phyloP scores from a whole-genome alignment of 2,113 vertebrate genomes.

The Chloropsis hardwickii region DNA sequence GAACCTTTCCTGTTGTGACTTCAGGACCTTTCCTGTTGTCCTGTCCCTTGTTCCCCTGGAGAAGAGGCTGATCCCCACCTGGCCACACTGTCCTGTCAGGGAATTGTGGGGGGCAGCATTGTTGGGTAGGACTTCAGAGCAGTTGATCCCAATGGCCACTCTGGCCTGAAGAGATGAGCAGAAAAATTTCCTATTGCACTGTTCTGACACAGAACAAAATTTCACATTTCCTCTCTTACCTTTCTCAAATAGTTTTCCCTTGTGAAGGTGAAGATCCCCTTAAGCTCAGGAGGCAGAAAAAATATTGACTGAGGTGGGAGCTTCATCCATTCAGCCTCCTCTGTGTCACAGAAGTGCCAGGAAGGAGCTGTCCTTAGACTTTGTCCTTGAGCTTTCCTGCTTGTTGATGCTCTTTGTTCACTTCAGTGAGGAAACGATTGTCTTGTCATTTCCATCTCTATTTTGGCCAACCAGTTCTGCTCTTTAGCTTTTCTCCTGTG shows the following conservation, averaged over 20 bases:
- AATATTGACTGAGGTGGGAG: neutral
- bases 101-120: neutral
- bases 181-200: neutral
- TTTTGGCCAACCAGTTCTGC: neutral
- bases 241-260: neutral
- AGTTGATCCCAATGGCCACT: neutral
- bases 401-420: neutral
- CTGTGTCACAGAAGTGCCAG: neutral
- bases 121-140: neutral
- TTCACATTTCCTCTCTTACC: neutral
- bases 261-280: neutral
- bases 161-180: neutral
- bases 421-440: neutral
- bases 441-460: neutral
- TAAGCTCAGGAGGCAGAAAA: neutral
- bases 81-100: neutral
- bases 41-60: neutral
- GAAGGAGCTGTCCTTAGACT: neutral
- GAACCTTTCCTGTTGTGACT: neutral
- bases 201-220: neutral
- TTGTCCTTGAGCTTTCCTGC: neutral
- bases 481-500: neutral
- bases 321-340: neutral
- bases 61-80: neutral
- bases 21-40: neutral